A percentile compares a stretch with the other conserved stretches of the same genome.
Conservation (phyloP, 2,113 vertebrate genomes). For the Callionymus lyra region DNA sequence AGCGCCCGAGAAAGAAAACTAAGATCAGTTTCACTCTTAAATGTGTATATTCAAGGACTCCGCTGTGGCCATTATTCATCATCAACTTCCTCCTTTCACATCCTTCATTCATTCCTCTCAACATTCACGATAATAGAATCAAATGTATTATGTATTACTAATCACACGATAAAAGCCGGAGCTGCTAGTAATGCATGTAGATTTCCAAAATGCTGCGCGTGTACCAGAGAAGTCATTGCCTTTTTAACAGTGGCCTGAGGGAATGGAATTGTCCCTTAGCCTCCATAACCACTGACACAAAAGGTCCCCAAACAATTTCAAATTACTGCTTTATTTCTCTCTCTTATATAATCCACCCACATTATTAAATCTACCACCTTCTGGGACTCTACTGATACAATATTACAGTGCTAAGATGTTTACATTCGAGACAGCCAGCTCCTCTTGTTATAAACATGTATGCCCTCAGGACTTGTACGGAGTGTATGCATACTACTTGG, state of each 20-base stretch:
- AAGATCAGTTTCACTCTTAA: slow-evolving; percentile 51
- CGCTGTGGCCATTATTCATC: slow-evolving; percentile 41
- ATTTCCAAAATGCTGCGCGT: slow-evolving; percentile 62
- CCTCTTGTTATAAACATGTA: slow-evolving; percentile 69
- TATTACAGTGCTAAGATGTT: slow-evolving; percentile 69
- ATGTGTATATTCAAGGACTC: slow-evolving; percentile 55
- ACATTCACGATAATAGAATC: slow-evolving; percentile 56
- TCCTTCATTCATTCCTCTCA: slow-evolving; percentile 36
- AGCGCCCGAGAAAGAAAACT: slow-evolving; percentile 49
- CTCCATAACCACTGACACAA: slow-evolving; percentile 69
- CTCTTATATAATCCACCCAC: slow-evolving; percentile 70
- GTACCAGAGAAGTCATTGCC: slow-evolving; percentile 66
- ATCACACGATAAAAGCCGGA: slow-evolving; percentile 64
- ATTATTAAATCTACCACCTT: slow-evolving; percentile 70
- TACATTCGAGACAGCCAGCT: slow-evolving; percentile 62
- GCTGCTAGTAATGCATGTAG: slow-evolving; percentile 61
- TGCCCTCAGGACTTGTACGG: slow-evolving; percentile 57
- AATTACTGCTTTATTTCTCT: slow-evolving; percentile 71
- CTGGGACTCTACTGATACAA: slow-evolving; percentile 67
- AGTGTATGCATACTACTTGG: slow-evolving; percentile 62
- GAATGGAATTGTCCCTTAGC: slow-evolving; percentile 65
- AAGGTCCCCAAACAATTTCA: slow-evolving; percentile 71
- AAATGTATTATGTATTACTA: slow-evolving; percentile 68
- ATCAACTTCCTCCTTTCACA: slow-evolving; percentile 41
- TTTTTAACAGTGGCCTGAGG: slow-evolving; percentile 69